Evolutionary conservation across 2,797 vertebrate genomes (phyloP).

Genomic region (Dryobates pubescens): DNA sequence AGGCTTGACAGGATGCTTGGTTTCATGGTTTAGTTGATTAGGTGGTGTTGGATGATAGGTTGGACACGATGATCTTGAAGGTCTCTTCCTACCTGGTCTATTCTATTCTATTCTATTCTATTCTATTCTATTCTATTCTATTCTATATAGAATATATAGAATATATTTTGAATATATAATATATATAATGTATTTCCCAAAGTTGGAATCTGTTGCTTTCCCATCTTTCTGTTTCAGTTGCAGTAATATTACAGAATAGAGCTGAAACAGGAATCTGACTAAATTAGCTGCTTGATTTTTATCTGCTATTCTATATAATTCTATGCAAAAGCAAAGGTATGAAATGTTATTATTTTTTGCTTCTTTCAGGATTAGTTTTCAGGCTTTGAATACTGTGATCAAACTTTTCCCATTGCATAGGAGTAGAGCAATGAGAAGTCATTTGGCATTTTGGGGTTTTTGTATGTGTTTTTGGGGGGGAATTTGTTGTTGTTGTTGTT

Average conservation of each 20-base stretch:
- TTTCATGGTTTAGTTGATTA: too few species aligned
- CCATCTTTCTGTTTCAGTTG: not conserved
- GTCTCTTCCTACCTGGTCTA: too few species aligned
- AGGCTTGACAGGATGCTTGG: too few species aligned
- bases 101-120: too few species aligned
- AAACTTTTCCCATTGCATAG: not conserved
- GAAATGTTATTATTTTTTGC: not conserved
- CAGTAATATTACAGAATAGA: not conserved
- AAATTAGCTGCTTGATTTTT: not conserved
- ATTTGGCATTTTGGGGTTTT: accelerated
- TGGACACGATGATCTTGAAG: too few species aligned
- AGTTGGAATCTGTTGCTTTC: not conserved
- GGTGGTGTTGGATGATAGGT: too few species aligned
- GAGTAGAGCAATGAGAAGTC: not conserved
- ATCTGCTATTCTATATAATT: not conserved
- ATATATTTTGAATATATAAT: not conserved
- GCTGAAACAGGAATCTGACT: not conserved
- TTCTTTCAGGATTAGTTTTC: not conserved
- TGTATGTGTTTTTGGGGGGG: too few species aligned
- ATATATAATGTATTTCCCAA: not conserved
- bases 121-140: too few species aligned
- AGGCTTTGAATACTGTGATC: not conserved
- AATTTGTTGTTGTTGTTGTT: too few species aligned
- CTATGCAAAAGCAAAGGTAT: not conserved
- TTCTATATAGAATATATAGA: too few species aligned